Evolutionary conservation across 2,797 vertebrate species (phyloP), one percentile per base, ranked within the genome.

Genomic region (Acanthornis magna): DNA sequence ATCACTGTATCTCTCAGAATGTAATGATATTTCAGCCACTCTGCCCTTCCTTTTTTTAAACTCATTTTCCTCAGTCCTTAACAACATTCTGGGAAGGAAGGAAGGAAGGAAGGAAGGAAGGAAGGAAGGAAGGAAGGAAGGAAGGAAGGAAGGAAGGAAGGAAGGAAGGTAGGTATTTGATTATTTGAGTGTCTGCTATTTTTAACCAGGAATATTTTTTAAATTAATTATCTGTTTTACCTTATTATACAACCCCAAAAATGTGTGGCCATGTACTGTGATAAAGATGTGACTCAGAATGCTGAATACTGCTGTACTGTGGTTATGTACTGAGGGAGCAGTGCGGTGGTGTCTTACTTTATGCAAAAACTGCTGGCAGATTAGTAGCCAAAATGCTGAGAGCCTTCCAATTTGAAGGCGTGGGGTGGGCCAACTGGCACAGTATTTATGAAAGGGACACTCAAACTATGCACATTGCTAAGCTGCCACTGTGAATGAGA

Each of bases 401-500:
- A 91, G 73, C 48, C 38, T 91, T 96, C 88, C 79, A 91, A 38
- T 53, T 70, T 90, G 83, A 90, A 95, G 70, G 29, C 34, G 42
- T 86, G 55, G 40, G 19, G 51, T 30, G 34, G 87, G 82, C 94
- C 92, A 96, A 71, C 91, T 97, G 95, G 89, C 92, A 93, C 2
- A 0, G 47, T 86, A 45, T 65, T 91, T 92, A 43, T 88, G 76
- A 86, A 91, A 92, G 89, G 47, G 76, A 19, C 55, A 88, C 88
- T 95, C 73, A 83, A 54, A n/a, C 81, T 26, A 78, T 66, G 62
- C 45, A 68, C 63, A 79, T 55, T 70, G 72, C 73, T 93, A 66
- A 88, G 79, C 85, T 91, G 60, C 89, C 17, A 21, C 75, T 88
- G 91, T 83, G 96, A 97, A 88, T 47, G 87, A 92, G 62, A 75